A percentile compares a stretch with the other conserved stretches of the same genome.
Conservation (phyloP, 2,888 invertebrate genomes). For the Drepanosiphum platanoidis region DNA sequence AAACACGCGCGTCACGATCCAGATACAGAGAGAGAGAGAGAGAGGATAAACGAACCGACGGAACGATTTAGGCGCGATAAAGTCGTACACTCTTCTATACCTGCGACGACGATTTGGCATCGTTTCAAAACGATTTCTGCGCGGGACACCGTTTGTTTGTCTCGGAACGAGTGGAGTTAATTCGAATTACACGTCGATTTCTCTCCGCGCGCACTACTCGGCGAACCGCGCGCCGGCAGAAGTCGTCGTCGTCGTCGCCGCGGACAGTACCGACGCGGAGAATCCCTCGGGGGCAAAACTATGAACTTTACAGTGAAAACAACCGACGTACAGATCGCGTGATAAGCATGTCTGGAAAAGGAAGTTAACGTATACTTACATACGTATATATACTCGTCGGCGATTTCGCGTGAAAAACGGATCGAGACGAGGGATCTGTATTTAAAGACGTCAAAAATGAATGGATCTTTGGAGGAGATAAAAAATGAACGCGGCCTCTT, state of each 20-base stretch:
- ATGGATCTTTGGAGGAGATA: conserved; percentile 29
- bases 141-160: background rate
- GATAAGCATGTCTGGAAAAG: too few relatives aligned
- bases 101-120: background rate
- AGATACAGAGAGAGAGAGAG: too few relatives aligned
- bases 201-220: background rate
- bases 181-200: conserved; percentile 18
- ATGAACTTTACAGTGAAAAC: background rate
- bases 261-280: background rate
- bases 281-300: background rate
- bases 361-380: background rate
- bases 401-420: background rate
- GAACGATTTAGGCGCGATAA: too few relatives aligned
- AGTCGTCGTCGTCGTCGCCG: background rate
- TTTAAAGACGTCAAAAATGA: background rate
- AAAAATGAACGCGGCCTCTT: background rate
- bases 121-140: background rate
- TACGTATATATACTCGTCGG: background rate
- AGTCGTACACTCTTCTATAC: too few relatives aligned
- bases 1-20: too few relatives aligned
- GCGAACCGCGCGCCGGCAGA: background rate
- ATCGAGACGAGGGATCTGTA: background rate
- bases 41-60: too few relatives aligned
- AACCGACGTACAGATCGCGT: background rate
- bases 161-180: background rate